Evolutionary conservation across 2,888 invertebrate species (phyloP).

Genomic region (Amiota mariae): DNA sequence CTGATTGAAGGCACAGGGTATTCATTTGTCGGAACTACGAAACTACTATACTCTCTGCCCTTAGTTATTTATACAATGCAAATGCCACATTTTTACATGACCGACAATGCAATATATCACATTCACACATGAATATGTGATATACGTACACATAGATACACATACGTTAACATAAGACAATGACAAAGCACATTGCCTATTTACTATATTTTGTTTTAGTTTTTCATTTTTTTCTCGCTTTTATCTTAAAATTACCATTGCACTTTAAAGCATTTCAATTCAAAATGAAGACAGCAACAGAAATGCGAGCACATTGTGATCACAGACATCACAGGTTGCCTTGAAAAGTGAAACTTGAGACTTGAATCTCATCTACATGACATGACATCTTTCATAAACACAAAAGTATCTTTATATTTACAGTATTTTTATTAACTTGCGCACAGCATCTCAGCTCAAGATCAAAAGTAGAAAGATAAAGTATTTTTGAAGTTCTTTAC

Average conservation of each 20-base stretch:
- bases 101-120: slow-evolving; percentile 23
- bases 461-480: slow-evolving; percentile 55
- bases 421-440: slow-evolving; percentile 15
- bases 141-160: slow-evolving; percentile 35
- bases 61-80: slow-evolving; percentile 49
- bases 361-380: neutral
- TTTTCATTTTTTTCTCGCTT: neutral
- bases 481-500: slow-evolving; percentile 18
- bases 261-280: neutral
- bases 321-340: slow-evolving; percentile 15
- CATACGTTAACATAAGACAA: slow-evolving; percentile 41
- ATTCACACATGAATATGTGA: slow-evolving; percentile 15
- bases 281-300: neutral
- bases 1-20: too few species aligned
- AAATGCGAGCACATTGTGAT: slow-evolving; percentile 12
- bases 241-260: neutral
- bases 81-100: slow-evolving; percentile 46
- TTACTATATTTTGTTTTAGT: neutral
- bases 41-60: neutral
- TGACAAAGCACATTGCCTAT: slow-evolving; percentile 45
- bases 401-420: neutral
- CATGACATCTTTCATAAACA: neutral
- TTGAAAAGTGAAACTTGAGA: slow-evolving; percentile 33
- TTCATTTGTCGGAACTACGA: too few species aligned
- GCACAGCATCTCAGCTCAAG: slow-evolving; percentile 20